Base-by-base conservation (phyloP, 2,888 invertebrate species). In the Parapristionchus giblindavisi region DNA sequence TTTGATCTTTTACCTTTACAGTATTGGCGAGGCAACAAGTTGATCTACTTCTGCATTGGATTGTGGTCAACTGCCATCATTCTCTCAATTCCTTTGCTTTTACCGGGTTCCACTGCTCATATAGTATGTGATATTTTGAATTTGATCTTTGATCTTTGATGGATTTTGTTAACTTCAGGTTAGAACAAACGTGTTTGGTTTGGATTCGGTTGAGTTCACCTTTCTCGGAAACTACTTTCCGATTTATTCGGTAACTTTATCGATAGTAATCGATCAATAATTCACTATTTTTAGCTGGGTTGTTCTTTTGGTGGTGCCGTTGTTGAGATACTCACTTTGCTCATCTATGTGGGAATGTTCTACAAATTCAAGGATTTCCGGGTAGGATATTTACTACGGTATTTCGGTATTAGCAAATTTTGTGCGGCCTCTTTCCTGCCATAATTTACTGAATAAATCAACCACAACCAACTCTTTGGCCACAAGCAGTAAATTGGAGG, bases 291-390 rank as follows among this genome's bases (percentile, higher is more conserved):
- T 36, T n/a, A 60, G 60, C 34, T 60, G 60, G 21, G 36, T 8
- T 17, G 36, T 11, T 24, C 60, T 4, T 36, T 60, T 17, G 17
- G 34, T 11, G 29, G 8, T 6, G 29, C 29, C 14, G 60, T 14
- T n/a, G n/a, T 60, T 0, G 60, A 60, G 60, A 34, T 60, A 1
- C 8, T 60, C 1, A n/a, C 60, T 1, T 24, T 60, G 4, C 36
- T 60, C 3, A 36, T 60, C 60, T 60, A 60, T 24, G 36, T 60
- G 36, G 60, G 36, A 14, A 60, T 60, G 60, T 24, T 60, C 6
- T 60, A 36, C 60, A 60, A 60, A n/a, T 60, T 60, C 36, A 34
- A 60, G n/a, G 36, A 60, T 60, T 60, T 60, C 36, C 17, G 36
- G n/a, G 60, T 36, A 11, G 14, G 58, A 11, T n/a, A n/a, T n/a